Conservation (phyloP, 2,113 vertebrate genomes). For the Psittacara wagleri region DNA sequence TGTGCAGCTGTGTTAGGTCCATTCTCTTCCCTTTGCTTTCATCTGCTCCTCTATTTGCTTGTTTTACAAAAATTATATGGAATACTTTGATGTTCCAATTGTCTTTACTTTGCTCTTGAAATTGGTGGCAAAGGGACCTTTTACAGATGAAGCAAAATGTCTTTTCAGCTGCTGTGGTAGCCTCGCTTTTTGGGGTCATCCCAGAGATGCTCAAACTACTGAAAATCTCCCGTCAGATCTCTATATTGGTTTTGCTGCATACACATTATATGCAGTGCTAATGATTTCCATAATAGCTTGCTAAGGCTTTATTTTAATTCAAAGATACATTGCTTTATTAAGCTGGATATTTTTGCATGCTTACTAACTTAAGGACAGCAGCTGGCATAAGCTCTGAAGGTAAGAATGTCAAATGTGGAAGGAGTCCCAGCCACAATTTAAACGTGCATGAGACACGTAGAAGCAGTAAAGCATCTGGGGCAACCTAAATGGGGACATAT, state of each 20-base stretch:
- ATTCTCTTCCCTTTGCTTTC: neutral
- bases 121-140: accelerated
- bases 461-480: slow-evolving; percentile 12
- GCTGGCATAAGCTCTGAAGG: neutral
- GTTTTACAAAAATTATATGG: neutral
- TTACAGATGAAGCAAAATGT: neutral
- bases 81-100: neutral
- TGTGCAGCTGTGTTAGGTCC: neutral
- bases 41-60: neutral
- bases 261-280: neutral
- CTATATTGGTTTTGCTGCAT: neutral
- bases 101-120: neutral
- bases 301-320: neutral
- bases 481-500: neutral
- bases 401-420: neutral
- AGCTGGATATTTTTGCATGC: neutral
- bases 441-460: neutral
- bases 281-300: neutral
- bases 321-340: neutral
- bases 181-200: neutral
- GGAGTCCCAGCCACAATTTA: neutral
- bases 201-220: neutral
- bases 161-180: neutral
- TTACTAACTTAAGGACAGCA: neutral
- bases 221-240: neutral